Evolutionary conservation across 2,797 vertebrate genomes (phyloP).

Genomic region (Silurus aristotelis): DNA sequence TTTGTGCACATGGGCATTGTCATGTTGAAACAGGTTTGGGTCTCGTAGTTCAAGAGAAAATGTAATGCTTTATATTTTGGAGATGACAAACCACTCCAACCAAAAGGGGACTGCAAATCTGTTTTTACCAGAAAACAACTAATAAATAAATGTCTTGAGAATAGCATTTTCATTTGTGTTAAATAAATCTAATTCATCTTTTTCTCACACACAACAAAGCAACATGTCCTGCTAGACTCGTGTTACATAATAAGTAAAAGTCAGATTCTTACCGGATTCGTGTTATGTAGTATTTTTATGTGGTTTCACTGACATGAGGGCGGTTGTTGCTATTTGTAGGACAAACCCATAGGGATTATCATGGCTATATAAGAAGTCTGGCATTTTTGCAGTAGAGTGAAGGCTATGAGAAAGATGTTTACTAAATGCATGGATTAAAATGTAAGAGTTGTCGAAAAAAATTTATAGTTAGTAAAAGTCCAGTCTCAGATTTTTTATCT

Average conservation of each 20-base stretch:
- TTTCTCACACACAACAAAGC: neutral
- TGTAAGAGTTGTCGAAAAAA: neutral
- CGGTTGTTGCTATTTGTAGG: neutral
- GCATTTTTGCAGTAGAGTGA: neutral
- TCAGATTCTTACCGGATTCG: neutral
- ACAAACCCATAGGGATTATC: neutral
- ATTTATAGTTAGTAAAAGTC: neutral
- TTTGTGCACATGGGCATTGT: too few relatives aligned
- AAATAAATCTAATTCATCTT: neutral
- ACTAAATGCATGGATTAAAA: neutral
- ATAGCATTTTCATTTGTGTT: neutral
- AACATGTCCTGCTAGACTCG: neutral
- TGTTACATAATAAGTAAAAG: conserved; percentile 3
- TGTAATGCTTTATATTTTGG: neutral
- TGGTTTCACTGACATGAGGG: neutral
- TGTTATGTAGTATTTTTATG: neutral
- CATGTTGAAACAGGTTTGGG: too few relatives aligned
- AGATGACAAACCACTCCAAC: neutral
- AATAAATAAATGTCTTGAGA: neutral
- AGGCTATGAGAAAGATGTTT: neutral
- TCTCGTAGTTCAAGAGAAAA: neutral
- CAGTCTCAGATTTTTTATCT: too few relatives aligned
- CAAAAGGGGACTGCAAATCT: neutral
- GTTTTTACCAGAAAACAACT: neutral
- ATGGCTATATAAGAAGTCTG: neutral